Percentiles rank a stretch among this genome's conserved stretches.
These are phyloP conservation scores for Ips nitidus DNA, from an alignment of 1,140 invertebrate species.

Conservation along the genomic window DNA sequence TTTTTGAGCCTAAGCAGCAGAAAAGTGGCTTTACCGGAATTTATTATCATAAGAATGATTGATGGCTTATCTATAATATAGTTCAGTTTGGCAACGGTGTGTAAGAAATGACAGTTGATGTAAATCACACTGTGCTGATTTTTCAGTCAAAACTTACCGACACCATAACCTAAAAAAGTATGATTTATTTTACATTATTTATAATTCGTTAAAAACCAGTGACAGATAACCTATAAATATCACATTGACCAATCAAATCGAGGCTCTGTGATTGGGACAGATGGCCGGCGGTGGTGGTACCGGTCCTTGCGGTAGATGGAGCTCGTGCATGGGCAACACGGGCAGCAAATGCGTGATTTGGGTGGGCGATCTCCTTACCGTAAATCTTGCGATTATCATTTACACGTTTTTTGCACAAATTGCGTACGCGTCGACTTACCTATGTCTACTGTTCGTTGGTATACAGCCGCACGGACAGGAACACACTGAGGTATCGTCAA, in stretches of 20 bases:
- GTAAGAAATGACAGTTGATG: no score
- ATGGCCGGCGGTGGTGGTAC: conserved; percentile 56
- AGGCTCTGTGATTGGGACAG: conserved; percentile 59
- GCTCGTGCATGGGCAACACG: conserved; percentile 60
- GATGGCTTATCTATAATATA: no score
- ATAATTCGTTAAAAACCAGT: no score
- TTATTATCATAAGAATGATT: no score
- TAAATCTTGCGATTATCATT: conserved; percentile 56
- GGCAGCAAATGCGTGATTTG: conserved; percentile 73
- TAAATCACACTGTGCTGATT: no score
- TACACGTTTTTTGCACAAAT: not conserved
- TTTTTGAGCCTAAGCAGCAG: no score
- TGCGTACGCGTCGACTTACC: conserved; percentile 40
- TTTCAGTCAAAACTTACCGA: no score
- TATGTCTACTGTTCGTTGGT: conserved; percentile 60
- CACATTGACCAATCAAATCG: conserved; percentile 55
- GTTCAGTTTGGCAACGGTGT: no score
- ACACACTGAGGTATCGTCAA: conserved; percentile 75
- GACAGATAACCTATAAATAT: conserved; percentile 10
- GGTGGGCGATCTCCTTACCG: conserved; percentile 69
- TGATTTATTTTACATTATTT: no score
- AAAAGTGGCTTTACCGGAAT: no score
- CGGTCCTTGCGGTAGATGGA: conserved; percentile 56
- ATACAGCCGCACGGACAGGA: conserved; percentile 79
- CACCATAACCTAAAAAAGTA: no score